Base-by-base conservation (phyloP, 2,113 vertebrate genomes). In the Albula glossodonta region DNA sequence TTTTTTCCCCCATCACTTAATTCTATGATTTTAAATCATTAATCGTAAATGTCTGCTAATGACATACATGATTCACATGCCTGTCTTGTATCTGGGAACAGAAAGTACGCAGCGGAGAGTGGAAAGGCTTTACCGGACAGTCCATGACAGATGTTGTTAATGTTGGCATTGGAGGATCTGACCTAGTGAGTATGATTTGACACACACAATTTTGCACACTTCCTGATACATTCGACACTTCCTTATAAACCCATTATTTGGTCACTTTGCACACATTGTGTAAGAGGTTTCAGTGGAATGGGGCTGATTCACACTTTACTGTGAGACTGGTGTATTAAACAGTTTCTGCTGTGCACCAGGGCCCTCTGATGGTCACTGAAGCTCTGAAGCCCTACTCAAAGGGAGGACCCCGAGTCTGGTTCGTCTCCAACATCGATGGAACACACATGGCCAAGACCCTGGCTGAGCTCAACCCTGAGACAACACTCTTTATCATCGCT, bases 381-480 rank as follows among this genome's bases (percentile, higher is more conserved):
- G 97, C 98, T 0, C 94, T 99, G 87, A 99, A 99, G 92, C 96
- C 96, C 0, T 99, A 99, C 91, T 97, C 97, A 2, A 95, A 97
- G 88, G 97, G 92, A 52, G 98, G 98, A 1, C 98, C 98, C 6
- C 95, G 93, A 0, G 97, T 97, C 52, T 99, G 98, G 97, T 99
- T 99, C 91, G 98, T 99, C 22, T 99, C 98, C 77, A 99, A 99
- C 93, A 99, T 99, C 0, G 98, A 99, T 49, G 98, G 98, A 1
- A 99, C 98, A 5, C 98, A 99, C 89, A 96, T 99, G 85, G 93
- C 97, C 90, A 99, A 99, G 94, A 99, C 98, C 2, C 91, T 99
- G 92, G 96, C 97, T 25, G 90, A 93, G 51, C 97, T 99, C 66
- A 96, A 97, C 19, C 95, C 98, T 0, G 97, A 99, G 90, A 96